A percentile compares a stretch with the other conserved stretches of the same genome.
Evolutionary conservation across 2,888 invertebrate species (phyloP).

Genomic region (Andrena praecox): DNA sequence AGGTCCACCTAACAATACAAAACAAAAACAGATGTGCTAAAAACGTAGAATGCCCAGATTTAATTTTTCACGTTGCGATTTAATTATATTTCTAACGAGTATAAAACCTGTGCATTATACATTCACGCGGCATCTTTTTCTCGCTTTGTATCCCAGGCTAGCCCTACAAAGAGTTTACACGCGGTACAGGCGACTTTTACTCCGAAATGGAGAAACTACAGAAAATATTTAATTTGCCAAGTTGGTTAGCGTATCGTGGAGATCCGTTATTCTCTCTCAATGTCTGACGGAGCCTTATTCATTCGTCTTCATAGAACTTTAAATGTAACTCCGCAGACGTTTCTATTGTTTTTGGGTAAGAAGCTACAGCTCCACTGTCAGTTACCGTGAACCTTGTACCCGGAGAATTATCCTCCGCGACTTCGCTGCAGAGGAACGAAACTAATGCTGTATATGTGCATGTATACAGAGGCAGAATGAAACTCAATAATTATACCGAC

Average conservation of each 20-base stretch:
- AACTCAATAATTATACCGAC: slow-evolving; percentile 53
- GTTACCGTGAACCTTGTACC: slow-evolving; percentile 32
- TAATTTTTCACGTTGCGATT: background rate
- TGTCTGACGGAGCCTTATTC: slow-evolving; percentile 27
- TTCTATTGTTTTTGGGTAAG: slow-evolving; percentile 49
- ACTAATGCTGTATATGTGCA: slow-evolving; percentile 9
- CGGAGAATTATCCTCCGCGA: slow-evolving; percentile 42
- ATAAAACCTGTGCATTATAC: background rate
- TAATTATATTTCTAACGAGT: background rate
- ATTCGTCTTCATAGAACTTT: slow-evolving; percentile 40
- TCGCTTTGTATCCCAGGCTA: background rate
- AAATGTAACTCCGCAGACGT: slow-evolving; percentile 31
- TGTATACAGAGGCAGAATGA: slow-evolving; percentile 2
- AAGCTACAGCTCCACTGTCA: slow-evolving; percentile 33
- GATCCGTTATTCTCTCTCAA: slow-evolving; percentile 13
- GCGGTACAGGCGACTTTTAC: background rate
- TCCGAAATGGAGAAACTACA: background rate
- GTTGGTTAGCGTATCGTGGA: background rate
- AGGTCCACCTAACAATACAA: background rate
- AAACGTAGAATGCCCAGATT: background rate
- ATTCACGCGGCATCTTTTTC: background rate
- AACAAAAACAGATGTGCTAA: background rate
- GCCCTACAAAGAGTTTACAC: background rate
- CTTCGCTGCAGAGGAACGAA: slow-evolving; percentile 14
- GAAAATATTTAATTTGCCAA: background rate